Evolutionary conservation across 2,797 vertebrate species (phyloP), one percentile per base, ranked within the genome.

Genomic region (Falco columbarius): DNA sequence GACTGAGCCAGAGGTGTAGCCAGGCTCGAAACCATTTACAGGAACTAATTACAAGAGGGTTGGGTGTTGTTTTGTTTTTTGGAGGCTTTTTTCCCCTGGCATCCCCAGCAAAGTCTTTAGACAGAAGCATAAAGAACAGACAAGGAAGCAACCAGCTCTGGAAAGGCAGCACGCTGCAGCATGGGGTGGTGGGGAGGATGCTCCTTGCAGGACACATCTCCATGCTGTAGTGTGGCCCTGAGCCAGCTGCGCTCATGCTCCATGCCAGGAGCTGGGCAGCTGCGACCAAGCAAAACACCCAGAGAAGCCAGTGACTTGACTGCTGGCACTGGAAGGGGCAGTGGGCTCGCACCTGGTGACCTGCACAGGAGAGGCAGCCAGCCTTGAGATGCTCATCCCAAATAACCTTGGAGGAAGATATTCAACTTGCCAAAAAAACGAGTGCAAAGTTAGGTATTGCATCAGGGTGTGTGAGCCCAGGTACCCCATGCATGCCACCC

Each of bases 181-280:
- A 1, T 9, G 11, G 42, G n/a, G 29, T n/a, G 23, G 30, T 15
- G 7, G 71, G 27, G 24, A 32, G 18, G 19, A 12, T 23, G 32
- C 8, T 59, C 30, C 47, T 46, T 27, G 66, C n/a, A 73, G 68
- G 72, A 83, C 68, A 54, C 20, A 20, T 0, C 13, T 44, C 72
- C 61, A 27, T 56, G 32, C 42, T 5, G 0, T 34, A 24, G 13
- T 14, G 29, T 76, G 55, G 15, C 58, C 58, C 8, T 1, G 9
- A 47, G 49, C n/a, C 36, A 23, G 30, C 20, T n/a, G 40, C 0
- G 0, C 14, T 47, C 13, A 0, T 20, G 13, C 11, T 62, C 49
- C 20, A 9, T 22, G 71, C 40, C 81, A 44, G 29, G 29, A 68
- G 24, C 13, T 4, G 8, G 36, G 36, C 24, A 66, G 24, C 10